Conservation (phyloP, 2,797 vertebrate genomes). For the Poeciliopsis gracilis region DNA sequence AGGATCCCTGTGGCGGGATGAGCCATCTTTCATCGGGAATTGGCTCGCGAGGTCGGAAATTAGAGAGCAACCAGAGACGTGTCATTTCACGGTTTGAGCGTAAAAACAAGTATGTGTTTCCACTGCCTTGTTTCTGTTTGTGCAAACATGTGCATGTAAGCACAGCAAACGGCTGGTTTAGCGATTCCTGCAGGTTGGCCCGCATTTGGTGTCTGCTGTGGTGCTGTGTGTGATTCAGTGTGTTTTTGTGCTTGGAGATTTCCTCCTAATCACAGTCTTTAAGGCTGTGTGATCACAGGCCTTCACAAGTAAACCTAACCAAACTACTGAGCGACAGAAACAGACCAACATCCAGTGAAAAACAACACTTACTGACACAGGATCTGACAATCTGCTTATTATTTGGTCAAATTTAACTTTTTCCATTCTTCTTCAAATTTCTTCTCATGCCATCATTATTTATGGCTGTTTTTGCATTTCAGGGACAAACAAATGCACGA, state of each 20-base stretch:
- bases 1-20: slow-evolving; percentile 32
- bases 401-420: background rate
- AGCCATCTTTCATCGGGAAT: slow-evolving; percentile 42
- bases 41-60: slow-evolving; percentile 55
- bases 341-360: slow-evolving; percentile 24
- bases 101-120: slow-evolving; percentile 35
- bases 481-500: slow-evolving; percentile 15
- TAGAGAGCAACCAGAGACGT: slow-evolving; percentile 49
- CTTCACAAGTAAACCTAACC: slow-evolving; percentile 41
- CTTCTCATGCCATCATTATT: slow-evolving; percentile 14
- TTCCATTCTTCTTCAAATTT: background rate
- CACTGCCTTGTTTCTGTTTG: slow-evolving; percentile 44
- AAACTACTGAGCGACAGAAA: slow-evolving; percentile 48
- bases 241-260: slow-evolving; percentile 25
- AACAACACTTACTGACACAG: slow-evolving; percentile 27
- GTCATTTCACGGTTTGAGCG: slow-evolving; percentile 41
- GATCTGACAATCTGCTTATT: background rate
- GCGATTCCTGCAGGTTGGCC: slow-evolving; percentile 33
- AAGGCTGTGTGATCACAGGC: slow-evolving; percentile 73
- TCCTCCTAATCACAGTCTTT: slow-evolving; percentile 75
- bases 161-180: slow-evolving; percentile 24
- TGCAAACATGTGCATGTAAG: slow-evolving; percentile 27
- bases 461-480: slow-evolving; percentile 24
- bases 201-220: slow-evolving; percentile 34
- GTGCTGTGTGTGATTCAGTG: slow-evolving; percentile 28